Percentiles rank a stretch among this genome's conserved stretches.
phyloP scores from a whole-genome alignment of 2,888 invertebrate species.

The Pseudococcus longispinus region DNA sequence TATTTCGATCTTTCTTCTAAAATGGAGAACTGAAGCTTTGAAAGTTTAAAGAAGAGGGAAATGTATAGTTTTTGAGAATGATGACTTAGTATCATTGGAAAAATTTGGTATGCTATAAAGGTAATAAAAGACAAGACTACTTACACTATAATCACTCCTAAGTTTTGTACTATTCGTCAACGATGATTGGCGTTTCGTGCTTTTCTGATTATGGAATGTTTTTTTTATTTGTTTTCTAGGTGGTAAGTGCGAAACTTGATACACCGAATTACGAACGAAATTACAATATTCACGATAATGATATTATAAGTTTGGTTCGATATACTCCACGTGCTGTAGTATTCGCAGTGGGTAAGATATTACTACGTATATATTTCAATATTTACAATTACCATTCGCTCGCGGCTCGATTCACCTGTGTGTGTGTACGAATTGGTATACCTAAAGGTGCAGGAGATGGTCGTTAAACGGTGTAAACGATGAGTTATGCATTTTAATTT shows the following conservation, averaged over 20 bases:
- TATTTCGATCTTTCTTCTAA: too few relatives aligned
- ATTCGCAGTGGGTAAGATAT: not conserved
- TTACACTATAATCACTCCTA: too few relatives aligned
- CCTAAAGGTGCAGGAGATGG: not conserved
- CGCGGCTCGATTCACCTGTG: not conserved
- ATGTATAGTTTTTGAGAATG: too few relatives aligned
- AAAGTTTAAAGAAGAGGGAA: too few relatives aligned
- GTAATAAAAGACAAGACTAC: too few relatives aligned
- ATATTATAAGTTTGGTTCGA: not conserved
- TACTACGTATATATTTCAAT: not conserved
- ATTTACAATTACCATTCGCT: not conserved
- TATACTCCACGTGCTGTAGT: not conserved
- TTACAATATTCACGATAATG: not conserved
- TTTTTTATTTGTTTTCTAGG: not conserved
- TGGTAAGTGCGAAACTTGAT: not conserved
- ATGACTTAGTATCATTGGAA: too few relatives aligned
- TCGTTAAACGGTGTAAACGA: slow-evolving; percentile 13
- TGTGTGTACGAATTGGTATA: not conserved
- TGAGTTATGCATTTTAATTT: slow-evolving; percentile 28
- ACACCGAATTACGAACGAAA: not conserved
- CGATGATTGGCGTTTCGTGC: too few relatives aligned
- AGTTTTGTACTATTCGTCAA: too few relatives aligned
- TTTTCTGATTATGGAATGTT: too few relatives aligned
- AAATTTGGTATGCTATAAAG: too few relatives aligned
- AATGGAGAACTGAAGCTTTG: too few relatives aligned